Evolutionary conservation across 2,888 invertebrate species (phyloP).

Genomic region (Lagria hirta): DNA sequence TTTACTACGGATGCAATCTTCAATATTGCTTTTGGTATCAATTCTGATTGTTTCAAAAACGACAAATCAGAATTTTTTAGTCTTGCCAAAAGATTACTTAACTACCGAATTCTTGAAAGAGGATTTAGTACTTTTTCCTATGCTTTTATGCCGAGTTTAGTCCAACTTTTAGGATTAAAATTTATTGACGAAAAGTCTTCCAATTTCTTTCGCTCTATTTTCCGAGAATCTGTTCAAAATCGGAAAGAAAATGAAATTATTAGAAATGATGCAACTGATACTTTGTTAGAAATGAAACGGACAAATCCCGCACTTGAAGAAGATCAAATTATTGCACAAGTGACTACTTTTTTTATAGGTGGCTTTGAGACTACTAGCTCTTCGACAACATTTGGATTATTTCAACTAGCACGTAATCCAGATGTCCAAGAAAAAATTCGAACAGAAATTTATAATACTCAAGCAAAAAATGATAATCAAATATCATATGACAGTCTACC

Average conservation of each 20-base stretch:
- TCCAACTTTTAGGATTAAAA: conserved; percentile 20
- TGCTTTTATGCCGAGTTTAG: conserved; percentile 26
- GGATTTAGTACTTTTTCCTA: conserved; percentile 16
- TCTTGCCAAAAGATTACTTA: conserved; percentile 15
- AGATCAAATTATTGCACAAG: conserved; percentile 46
- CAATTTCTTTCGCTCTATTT: conserved; percentile 17
- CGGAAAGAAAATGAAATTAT: conserved; percentile 12
- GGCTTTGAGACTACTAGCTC: conserved; percentile 56
- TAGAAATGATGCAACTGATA: conserved; percentile 26
- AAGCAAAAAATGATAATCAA: conserved; percentile 40
- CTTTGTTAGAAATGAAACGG: conserved; percentile 2
- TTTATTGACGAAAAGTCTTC: conserved; percentile 20
- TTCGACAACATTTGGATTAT: conserved; percentile 48
- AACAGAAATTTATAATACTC: conserved; percentile 46
- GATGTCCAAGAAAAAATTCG: conserved; percentile 52
- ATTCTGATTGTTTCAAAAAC: conserved; percentile 28
- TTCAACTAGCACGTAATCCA: conserved; percentile 50
- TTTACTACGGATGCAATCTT: conserved; percentile 25
- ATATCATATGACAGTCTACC: conserved; percentile 52
- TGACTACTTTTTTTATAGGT: conserved; percentile 54
- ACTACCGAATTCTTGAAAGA: conserved; percentile 11
- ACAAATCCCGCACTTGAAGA: conserved; percentile 28
- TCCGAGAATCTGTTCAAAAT: conserved; percentile 19
- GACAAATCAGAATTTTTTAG: conserved; percentile 25
- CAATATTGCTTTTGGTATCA: conserved; percentile 27